phyloP scores from a whole-genome alignment of 2,797 vertebrate genomes.

The Cottoperca gobio region DNA sequence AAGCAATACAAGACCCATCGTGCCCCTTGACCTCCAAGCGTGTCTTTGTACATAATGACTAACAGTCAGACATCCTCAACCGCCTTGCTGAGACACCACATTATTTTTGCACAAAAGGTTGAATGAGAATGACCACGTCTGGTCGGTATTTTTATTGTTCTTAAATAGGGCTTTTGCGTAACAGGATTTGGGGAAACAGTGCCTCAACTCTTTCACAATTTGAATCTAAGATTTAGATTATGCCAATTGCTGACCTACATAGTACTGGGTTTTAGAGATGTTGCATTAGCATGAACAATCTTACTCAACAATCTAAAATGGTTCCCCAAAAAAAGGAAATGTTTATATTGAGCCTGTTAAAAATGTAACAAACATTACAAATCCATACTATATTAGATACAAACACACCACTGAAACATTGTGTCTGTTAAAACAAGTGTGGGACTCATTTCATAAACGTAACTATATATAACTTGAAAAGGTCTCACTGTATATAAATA shows the following conservation, averaged over 20 bases:
- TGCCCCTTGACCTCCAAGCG: conserved; percentile 52
- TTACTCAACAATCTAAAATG: background rate
- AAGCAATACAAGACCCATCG: conserved; percentile 51
- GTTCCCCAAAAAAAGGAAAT: background rate
- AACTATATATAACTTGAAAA: too few species aligned
- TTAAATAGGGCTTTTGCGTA: conserved; percentile 13
- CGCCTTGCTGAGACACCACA: conserved; percentile 56
- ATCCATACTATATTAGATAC: background rate
- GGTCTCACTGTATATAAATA: background rate
- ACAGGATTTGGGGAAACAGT: conserved; percentile 28
- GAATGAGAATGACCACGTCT: conserved; percentile 24
- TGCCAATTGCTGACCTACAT: conserved; percentile 19
- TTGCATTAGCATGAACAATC: conserved; percentile 6
- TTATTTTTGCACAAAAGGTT: conserved; percentile 39
- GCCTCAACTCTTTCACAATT: conserved; percentile 45
- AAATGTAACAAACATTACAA: background rate
- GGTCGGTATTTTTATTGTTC: conserved; percentile 4
- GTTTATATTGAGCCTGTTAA: background rate
- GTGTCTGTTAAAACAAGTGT: too few species aligned
- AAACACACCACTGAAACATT: too few species aligned
- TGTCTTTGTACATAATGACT: conserved; percentile 60
- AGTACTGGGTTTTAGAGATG: conserved; percentile 17
- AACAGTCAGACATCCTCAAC: conserved; percentile 69
- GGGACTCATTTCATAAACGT: background rate
- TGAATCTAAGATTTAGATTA: conserved; percentile 34